Percentiles rank a stretch among this genome's conserved stretches.
These are phyloP conservation scores for Cyprinus carpio DNA, from an alignment of 2,113 vertebrate genomes.

Conservation along the genomic window DNA sequence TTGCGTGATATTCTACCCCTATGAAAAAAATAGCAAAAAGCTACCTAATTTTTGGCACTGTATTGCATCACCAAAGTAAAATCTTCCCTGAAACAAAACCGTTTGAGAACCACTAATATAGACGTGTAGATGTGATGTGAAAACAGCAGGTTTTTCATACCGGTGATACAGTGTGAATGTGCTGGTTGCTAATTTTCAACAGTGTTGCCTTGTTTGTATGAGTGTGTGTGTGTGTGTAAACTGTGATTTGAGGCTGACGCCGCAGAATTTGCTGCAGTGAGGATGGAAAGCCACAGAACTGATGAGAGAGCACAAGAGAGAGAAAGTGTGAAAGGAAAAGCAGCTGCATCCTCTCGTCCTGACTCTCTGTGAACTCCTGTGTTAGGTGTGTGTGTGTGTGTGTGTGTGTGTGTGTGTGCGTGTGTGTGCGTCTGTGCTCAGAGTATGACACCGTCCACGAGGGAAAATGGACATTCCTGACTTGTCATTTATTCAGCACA, in stretches of 20 bases:
- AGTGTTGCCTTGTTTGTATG: constrained; percentile 22
- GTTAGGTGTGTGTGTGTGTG: constrained; percentile 18
- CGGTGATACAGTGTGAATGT: neutral
- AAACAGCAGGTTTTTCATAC: constrained; percentile 26
- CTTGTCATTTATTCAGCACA: constrained; percentile 2
- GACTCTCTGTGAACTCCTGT: constrained; percentile 42
- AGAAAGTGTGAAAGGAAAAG: constrained; percentile 39
- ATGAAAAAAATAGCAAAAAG: neutral
- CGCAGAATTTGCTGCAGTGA: constrained; percentile 65
- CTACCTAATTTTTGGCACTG: neutral
- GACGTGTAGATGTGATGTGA: neutral
- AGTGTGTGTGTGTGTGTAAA: neutral
- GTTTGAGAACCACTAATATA: neutral
- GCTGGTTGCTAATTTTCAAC: neutral
- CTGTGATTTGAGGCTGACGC: constrained; percentile 53
- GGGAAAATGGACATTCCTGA: constrained; percentile 13
- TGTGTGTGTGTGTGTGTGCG: constrained; percentile 2
- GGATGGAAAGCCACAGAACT: constrained; percentile 40
- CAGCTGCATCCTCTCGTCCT: constrained; percentile 38
- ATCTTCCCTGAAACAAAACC: neutral
- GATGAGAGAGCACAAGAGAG: constrained; percentile 39
- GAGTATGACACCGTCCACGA: neutral
- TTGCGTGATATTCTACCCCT: neutral
- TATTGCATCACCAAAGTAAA: neutral
- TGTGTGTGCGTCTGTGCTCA: neutral